Conservation (phyloP, 2,113 vertebrate genomes). For the Nothobranchius kuhntae region DNA sequence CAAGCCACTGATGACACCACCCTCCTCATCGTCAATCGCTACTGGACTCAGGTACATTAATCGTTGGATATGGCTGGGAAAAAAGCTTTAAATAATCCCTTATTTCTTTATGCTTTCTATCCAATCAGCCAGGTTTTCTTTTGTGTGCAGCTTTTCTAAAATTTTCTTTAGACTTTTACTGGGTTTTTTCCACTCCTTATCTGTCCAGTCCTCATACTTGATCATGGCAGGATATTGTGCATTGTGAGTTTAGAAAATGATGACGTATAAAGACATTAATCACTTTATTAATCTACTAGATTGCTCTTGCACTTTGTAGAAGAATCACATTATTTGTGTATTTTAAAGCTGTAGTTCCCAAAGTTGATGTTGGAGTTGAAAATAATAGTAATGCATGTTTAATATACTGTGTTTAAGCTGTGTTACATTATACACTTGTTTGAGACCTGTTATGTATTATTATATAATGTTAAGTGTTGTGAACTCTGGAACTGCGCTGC, state of each 20-base stretch:
- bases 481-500: too few species aligned
- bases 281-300: neutral
- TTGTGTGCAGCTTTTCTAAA: neutral
- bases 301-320: neutral
- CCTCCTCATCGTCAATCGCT: constrained; percentile 90
- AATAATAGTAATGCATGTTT: too few species aligned
- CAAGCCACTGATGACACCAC: constrained; percentile 94
- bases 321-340: neutral
- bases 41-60: constrained; percentile 87
- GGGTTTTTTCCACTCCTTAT: neutral
- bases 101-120: neutral
- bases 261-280: neutral
- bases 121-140: neutral
- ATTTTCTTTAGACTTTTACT: neutral
- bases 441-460: too few species aligned
- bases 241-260: neutral
- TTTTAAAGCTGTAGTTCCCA: neutral
- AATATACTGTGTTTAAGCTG: too few species aligned
- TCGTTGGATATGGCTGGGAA: neutral
- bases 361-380: neutral
- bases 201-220: neutral
- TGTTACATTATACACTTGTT: too few species aligned
- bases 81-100: neutral
- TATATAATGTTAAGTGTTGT: too few species aligned
- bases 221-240: neutral